Evolutionary conservation across 2,888 invertebrate species (phyloP).

Genomic region (Altica lythri): DNA sequence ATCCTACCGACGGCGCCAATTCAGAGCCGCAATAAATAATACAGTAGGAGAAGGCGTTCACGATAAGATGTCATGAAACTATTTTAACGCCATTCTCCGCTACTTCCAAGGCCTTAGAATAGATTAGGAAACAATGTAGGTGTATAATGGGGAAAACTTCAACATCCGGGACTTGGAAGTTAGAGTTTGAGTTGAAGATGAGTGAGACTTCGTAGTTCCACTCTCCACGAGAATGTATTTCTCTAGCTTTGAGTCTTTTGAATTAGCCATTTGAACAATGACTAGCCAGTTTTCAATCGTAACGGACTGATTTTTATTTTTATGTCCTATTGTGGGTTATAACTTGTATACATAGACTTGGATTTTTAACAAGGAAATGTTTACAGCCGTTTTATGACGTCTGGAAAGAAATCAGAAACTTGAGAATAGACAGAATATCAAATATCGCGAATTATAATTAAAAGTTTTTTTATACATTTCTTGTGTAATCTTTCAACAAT

Average conservation of each 20-base stretch:
- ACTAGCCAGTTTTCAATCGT: too few relatives aligned
- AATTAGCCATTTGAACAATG: conserved; percentile 6
- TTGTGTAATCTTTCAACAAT: too few relatives aligned
- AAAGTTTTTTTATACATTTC: too few relatives aligned
- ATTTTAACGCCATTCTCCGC: conserved; percentile 12
- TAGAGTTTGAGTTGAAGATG: conserved; percentile 1
- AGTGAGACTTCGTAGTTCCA: conserved; percentile 4
- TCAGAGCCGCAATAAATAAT: conserved; percentile 21
- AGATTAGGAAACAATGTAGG: conserved; percentile 17
- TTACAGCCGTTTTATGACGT: too few relatives aligned
- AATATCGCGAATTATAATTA: too few relatives aligned
- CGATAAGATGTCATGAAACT: conserved; percentile 27
- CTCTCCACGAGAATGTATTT: conserved; percentile 8
- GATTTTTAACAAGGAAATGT: too few relatives aligned
- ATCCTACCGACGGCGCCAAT: conserved; percentile 12
- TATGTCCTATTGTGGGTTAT: too few relatives aligned
- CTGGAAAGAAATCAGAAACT: too few relatives aligned
- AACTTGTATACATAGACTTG: too few relatives aligned
- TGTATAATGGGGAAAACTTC: conserved; percentile 18
- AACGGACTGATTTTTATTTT: too few relatives aligned
- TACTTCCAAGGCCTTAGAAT: conserved; percentile 3
- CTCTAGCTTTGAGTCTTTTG: conserved; percentile 10
- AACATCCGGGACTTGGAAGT: conserved; percentile 3
- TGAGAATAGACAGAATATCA: too few relatives aligned
- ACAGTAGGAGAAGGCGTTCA: conserved; percentile 14